Base-by-base conservation (phyloP, 2,113 vertebrate genomes). In the Tragelaphus buxtoni region DNA sequence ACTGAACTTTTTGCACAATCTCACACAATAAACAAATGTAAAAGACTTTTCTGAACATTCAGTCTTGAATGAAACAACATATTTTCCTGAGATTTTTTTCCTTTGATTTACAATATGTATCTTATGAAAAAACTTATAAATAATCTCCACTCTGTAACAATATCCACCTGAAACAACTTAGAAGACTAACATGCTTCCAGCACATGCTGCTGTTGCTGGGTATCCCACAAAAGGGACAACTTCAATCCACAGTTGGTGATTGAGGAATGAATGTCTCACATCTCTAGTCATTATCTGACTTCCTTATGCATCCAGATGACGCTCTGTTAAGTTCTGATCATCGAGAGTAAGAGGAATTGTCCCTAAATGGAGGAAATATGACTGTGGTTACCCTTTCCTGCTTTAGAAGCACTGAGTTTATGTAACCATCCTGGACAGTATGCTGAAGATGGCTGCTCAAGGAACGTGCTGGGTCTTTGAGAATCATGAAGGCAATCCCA, bases 101-200 rank as follows among this genome's bases (percentile, higher is more conserved):
- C n/a, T 86, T 76, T 91, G 32, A 65, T 58, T 91, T 96, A 77
- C 49, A 87, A 72, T 58, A 28, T 16, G 1, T 93, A n/a, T 89
- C 24, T 80, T 84, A 61, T 9, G 45, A 56, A 77, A 39, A 85
- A 72, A 28, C 45, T 42, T 80, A 30, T 12, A 2, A 56, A 91
- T 96, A 95, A 97, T 61, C 49, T 91, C 16, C 5, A 85, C 1
- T 56, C 26, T 49, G 32, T 89, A 39, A 96, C 93, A 94, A 91
- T 55, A 53, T 72, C 7, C 1, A 72, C 24, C 32, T 58, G 61
- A 85, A 91, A 88, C 55, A 93, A 58, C 39, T 91, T 84, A 74
- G 42, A 72, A 87, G 58, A 56, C 14, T 61, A 42, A 47, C 32
- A 49, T 58, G 51, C 42, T 93, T 49, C 13, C 2, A 88, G n/a